These are phyloP conservation scores for Vimba vimba DNA, from an alignment of 2,113 vertebrate genomes.

Conservation along the genomic window DNA sequence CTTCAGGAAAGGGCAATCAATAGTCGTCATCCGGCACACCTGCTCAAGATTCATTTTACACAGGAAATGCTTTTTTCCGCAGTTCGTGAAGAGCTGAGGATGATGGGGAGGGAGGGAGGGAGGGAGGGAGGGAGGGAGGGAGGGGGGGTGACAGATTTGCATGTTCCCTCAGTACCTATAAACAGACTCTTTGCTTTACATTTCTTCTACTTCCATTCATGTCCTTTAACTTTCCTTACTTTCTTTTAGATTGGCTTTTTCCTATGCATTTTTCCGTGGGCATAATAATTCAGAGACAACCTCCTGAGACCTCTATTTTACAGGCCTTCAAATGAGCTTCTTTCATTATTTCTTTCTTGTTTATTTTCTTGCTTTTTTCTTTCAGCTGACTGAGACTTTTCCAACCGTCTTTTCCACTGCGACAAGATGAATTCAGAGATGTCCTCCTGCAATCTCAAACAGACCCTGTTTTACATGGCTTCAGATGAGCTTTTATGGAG, in stretches of 20 bases:
- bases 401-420: neutral
- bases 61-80: conserved; percentile 51
- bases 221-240: neutral
- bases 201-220: no score
- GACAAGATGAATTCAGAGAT: conserved; percentile 77
- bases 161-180: conserved; percentile 42
- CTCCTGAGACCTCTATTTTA: conserved; percentile 12
- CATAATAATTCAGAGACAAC: conserved; percentile 72
- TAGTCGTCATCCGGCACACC: conserved; percentile 79
- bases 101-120: conserved; percentile 20
- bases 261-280: neutral
- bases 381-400: neutral
- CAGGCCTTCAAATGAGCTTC: conserved; percentile 38
- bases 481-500: conserved; percentile 36
- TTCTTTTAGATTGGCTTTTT: neutral
- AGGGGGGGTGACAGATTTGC: conserved; percentile 49
- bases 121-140: neutral
- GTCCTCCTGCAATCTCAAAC: conserved; percentile 24
- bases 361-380: conserved; percentile 9
- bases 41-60: conserved; percentile 54
- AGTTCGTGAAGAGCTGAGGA: conserved; percentile 37
- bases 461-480: conserved; percentile 14
- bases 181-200: conserved; percentile 3
- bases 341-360: neutral
- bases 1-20: conserved; percentile 92